phyloP scores from a whole-genome alignment of 2,113 vertebrate species.

The Nycticryphes semicollaris region DNA sequence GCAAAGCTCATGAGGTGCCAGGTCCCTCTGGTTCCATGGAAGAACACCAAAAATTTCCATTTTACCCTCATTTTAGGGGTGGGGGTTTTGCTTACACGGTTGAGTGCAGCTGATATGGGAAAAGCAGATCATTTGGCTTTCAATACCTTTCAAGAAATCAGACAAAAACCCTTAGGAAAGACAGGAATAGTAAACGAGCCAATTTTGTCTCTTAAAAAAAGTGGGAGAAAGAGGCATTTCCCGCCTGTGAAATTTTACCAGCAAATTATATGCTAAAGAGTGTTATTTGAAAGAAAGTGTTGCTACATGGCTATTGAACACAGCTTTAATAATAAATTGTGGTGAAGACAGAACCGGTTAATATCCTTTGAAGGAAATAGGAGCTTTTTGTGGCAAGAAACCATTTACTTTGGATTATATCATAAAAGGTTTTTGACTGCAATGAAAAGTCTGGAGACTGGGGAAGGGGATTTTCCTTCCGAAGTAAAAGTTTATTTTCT shows the following conservation, averaged over 20 bases:
- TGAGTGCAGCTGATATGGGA: not conserved
- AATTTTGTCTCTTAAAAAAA: not conserved
- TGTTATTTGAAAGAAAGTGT: not conserved
- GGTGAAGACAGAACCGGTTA: slow-evolving; percentile 41
- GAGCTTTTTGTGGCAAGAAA: slow-evolving; percentile 47
- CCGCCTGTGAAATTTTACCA: not conserved
- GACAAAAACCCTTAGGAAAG: not conserved
- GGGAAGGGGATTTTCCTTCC: slow-evolving; percentile 37
- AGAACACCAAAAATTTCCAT: not conserved
- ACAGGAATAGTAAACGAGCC: not conserved
- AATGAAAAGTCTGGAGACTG: not conserved
- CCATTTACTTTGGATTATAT: slow-evolving; percentile 60
- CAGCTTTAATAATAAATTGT: slow-evolving; percentile 49
- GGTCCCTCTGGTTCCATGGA: not conserved
- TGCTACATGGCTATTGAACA: not conserved
- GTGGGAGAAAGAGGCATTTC: slow-evolving; percentile 6
- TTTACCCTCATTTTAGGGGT: not conserved
- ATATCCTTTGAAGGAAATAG: slow-evolving; percentile 55
- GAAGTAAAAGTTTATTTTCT: slow-evolving; percentile 21
- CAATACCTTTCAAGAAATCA: not conserved
- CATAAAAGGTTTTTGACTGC: not conserved
- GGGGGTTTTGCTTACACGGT: not conserved
- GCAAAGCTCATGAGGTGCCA: not conserved
- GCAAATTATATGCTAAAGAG: not conserved
- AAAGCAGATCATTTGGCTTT: not conserved